A percentile compares a stretch with the other conserved stretches of the same genome.
Evolutionary conservation across 2,797 vertebrate species (phyloP).

Genomic region (Buceros bicornis): DNA sequence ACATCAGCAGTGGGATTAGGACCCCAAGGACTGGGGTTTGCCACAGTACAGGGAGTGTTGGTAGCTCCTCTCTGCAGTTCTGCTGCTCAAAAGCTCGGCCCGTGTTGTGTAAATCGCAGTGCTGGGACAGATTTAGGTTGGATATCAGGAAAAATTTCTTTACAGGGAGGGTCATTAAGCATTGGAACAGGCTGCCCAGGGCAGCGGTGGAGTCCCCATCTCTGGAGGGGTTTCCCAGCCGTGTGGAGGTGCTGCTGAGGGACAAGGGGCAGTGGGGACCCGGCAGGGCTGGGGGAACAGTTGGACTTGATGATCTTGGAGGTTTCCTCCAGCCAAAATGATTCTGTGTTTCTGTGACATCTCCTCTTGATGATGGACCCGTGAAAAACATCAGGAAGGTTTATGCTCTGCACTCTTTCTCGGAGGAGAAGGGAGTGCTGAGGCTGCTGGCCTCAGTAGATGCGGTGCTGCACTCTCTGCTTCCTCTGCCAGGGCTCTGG

Average conservation of each 20-base stretch:
- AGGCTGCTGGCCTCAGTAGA: no score
- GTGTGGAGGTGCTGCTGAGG: no score
- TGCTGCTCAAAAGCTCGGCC: neutral
- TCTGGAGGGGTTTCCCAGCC: no score
- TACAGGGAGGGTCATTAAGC: no score
- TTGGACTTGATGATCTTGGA: no score
- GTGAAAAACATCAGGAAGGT: neutral
- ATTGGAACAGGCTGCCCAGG: no score
- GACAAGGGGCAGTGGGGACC: no score
- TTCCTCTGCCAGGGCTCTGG: neutral
- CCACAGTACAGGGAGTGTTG: neutral
- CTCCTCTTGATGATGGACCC: accelerated
- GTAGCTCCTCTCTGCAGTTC: neutral
- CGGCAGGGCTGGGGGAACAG: no score
- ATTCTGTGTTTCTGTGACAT: no score
- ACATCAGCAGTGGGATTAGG: neutral
- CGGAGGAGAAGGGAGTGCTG: neutral
- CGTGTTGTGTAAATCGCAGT: neutral
- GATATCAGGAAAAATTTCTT: no score
- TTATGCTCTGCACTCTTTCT: neutral
- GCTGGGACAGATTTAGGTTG: neutral
- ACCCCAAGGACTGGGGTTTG: neutral
- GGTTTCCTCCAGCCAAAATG: no score
- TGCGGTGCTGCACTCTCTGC: neutral
- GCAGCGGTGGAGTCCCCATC: no score